Base-by-base conservation (phyloP, 2,888 invertebrate genomes). In the Morinoia aosen region DNA sequence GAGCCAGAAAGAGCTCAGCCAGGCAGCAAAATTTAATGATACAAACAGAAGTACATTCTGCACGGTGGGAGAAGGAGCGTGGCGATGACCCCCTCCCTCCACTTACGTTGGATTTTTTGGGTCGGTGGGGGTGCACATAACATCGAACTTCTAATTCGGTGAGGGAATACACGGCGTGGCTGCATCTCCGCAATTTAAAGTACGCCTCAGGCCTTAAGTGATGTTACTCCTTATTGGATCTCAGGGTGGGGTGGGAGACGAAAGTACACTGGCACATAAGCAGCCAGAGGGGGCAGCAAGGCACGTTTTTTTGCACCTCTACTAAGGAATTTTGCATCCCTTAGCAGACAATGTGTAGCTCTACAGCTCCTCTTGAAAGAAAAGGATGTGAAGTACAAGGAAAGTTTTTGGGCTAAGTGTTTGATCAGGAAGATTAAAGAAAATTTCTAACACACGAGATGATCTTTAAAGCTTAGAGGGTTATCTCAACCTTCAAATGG, bases 1-100 rank as follows among this genome's bases (percentile, higher is more conserved):
- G 93, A 56, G 56, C 93, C 57, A 93, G 93, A 93, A 93, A 93
- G 93, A 57, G 93, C 93, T 93, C 93, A 93, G 93, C 93, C 25
- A 93, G 57, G 93, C 93, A 93, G 93, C 93, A 93, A 93, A 93
- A 93, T 93, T 93, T 93, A 93, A 93, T 93, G 93, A 93, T 93
- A 93, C 93, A 93, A 93, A 93, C 57, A 93, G 93, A 33, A 25
- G 93, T 57, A 93, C 57, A 93, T 93, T 93, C 48, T 39, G 90
- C 39, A 90, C 16, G 90, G 90, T 25, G 40, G 90, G 90, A 40
- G 90, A 14, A 19, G n/a, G 88, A 39, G 90, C 39, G 90, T 14
- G 39, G 25, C 76, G 19, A 25, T 19, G 33, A 33, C 33, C 8
- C 76, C 76, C 76, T 0, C 33, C 33, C 76, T 25, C 33, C 76